A percentile compares a stretch with the other conserved stretches of the same genome.
phyloP scores from a whole-genome alignment of 2,888 invertebrate species.

The Phasia obesa region DNA sequence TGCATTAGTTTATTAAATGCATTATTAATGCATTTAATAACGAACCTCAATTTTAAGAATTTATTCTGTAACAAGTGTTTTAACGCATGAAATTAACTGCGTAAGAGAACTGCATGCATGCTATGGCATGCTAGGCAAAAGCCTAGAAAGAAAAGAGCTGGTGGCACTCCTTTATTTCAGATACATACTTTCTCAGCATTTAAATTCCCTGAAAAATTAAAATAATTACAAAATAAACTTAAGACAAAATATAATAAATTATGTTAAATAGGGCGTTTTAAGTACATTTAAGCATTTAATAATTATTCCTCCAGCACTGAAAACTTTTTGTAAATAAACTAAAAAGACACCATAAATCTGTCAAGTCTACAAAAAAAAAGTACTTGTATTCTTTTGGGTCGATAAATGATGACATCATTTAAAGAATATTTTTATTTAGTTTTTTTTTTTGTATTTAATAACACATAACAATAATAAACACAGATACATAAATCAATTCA shows the following conservation, averaged over 20 bases:
- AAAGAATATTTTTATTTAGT: slow-evolving; percentile 49
- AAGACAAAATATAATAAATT: slow-evolving; percentile 24
- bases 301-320: slow-evolving; percentile 24
- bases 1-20: no score
- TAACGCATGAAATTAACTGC: no score
- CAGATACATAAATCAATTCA: slow-evolving; percentile 64
- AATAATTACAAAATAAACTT: background rate
- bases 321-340: slow-evolving; percentile 40
- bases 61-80: no score
- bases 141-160: no score
- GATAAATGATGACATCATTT: slow-evolving; percentile 59
- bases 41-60: no score
- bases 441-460: slow-evolving; percentile 26
- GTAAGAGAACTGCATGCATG: no score
- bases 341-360: slow-evolving; percentile 51
- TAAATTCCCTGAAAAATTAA: background rate
- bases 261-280: slow-evolving; percentile 41
- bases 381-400: slow-evolving; percentile 16
- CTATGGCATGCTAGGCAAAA: no score
- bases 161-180: no score
- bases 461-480: slow-evolving; percentile 36
- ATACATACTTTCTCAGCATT: no score
- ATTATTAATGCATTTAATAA: no score
- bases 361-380: slow-evolving; percentile 40
- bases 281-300: slow-evolving; percentile 24